Percentiles rank a stretch among this genome's conserved stretches.
These are phyloP conservation scores for Tichodroma muraria DNA, from an alignment of 2,113 vertebrate genomes.

Conservation along the genomic window DNA sequence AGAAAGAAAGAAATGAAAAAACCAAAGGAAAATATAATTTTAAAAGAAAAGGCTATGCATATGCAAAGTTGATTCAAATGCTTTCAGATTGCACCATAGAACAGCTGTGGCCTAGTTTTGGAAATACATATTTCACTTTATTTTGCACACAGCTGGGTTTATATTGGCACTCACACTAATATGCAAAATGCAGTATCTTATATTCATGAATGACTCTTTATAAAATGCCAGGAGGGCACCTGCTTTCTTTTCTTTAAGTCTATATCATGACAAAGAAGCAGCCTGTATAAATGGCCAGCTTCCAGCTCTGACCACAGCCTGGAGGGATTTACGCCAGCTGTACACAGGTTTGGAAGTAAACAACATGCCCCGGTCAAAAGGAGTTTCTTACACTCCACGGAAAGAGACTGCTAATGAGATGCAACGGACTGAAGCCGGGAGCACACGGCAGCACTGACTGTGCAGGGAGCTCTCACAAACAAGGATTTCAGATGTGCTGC, in stretches of 20 bases:
- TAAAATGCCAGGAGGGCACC: constrained; percentile 81
- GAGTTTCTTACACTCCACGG: constrained; percentile 46
- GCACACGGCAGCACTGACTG: background rate
- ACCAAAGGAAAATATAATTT: constrained; percentile 23
- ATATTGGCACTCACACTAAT: constrained; percentile 70
- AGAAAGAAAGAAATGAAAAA: background rate
- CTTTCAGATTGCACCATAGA: constrained; percentile 65
- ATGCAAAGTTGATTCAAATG: constrained; percentile 57
- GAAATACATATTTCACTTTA: constrained; percentile 73
- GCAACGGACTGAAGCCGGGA: background rate
- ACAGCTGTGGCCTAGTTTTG: constrained; percentile 67
- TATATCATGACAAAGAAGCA: constrained; percentile 81
- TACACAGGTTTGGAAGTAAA: constrained; percentile 66
- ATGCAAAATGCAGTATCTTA: constrained; percentile 76
- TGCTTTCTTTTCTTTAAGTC: constrained; percentile 83
- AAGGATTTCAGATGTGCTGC: background rate
- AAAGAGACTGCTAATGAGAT: constrained; percentile 56
- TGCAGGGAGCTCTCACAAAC: background rate
- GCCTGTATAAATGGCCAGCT: constrained; percentile 68
- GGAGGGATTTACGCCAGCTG: constrained; percentile 79
- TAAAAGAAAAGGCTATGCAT: constrained; percentile 62
- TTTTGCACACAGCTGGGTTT: constrained; percentile 76
- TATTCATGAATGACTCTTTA: constrained; percentile 82
- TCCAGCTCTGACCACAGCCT: constrained; percentile 78
- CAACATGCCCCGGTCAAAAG: constrained; percentile 62